A percentile compares a stretch with the other conserved stretches of the same genome.
These are phyloP conservation scores for Hirundichthys speculiger DNA, from an alignment of 2,113 vertebrate genomes.

Conservation along the genomic window DNA sequence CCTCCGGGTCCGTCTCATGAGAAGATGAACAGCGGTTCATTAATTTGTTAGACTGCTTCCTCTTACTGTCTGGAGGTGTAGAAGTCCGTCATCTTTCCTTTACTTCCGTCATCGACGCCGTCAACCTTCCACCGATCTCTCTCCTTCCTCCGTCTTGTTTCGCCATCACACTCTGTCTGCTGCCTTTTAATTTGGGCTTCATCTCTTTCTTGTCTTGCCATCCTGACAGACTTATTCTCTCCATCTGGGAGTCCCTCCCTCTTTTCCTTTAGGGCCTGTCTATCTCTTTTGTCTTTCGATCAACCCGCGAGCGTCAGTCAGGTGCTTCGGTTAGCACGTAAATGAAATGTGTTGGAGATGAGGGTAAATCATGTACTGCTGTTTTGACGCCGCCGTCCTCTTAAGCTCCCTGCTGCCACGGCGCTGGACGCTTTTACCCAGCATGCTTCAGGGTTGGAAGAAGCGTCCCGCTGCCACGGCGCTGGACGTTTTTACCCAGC, in stretches of 20 bases:
- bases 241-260: neutral
- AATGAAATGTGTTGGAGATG: conserved; percentile 1
- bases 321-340: neutral
- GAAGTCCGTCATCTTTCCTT: conserved; percentile 24
- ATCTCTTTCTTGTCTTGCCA: conserved; percentile 17
- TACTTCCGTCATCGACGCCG: conserved; percentile 2
- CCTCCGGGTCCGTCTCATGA: neutral
- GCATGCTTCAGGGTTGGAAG: neutral
- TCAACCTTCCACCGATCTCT: conserved; percentile 10
- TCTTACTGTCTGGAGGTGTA: conserved; percentile 14
- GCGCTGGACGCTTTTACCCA: conserved; percentile 7
- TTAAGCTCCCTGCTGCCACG: conserved; percentile 2
- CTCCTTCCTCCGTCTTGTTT: neutral
- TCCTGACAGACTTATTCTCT: conserved; percentile 16
- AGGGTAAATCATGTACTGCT: conserved; percentile 54
- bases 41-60: conserved; percentile 8
- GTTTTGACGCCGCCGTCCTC: conserved; percentile 26
- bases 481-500: conserved; percentile 10
- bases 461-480: conserved; percentile 1
- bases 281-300: conserved; percentile 1
- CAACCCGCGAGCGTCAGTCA: neutral
- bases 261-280: neutral
- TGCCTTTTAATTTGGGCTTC: conserved; percentile 16
- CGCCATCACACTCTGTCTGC: conserved; percentile 16
- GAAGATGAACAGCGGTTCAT: conserved; percentile 22